Percentiles rank a stretch among this genome's conserved stretches.
phyloP scores from a whole-genome alignment of 37 sponge, comb jelly and placozoan species.

The Halichondria panicea region DNA sequence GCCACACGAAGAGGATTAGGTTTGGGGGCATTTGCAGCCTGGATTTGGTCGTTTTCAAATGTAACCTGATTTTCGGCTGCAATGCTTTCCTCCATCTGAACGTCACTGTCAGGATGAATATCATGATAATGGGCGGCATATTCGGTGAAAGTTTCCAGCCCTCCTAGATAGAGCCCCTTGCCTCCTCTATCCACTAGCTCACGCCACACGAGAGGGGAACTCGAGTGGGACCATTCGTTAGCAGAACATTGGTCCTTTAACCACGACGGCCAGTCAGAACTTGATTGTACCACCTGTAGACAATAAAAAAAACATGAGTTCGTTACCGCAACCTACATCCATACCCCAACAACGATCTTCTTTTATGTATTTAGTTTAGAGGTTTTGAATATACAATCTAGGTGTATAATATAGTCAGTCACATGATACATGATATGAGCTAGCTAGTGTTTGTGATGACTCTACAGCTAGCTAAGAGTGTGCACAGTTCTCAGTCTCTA shows the following conservation, averaged over 20 bases:
- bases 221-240: constrained; percentile 59
- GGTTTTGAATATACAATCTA: no score
- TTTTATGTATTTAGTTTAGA: neutral
- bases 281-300: constrained; percentile 48
- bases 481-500: no score
- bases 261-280: constrained; percentile 77
- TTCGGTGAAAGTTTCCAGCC: constrained; percentile 72
- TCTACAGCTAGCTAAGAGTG: no score
- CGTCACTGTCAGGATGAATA: constrained; percentile 8
- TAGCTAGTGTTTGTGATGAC: no score
- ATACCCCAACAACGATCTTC: neutral
- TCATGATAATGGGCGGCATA: constrained; percentile 81
- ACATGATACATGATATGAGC: no score
- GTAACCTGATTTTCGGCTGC: constrained; percentile 50
- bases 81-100: constrained; percentile 12
- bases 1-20: constrained; percentile 32
- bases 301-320: no score
- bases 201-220: constrained; percentile 92
- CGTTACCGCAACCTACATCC: no score
- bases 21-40: neutral
- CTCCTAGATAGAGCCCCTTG: constrained; percentile 85
- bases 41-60: neutral
- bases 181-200: constrained; percentile 97
- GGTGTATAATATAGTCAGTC: no score
- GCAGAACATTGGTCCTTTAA: constrained; percentile 37